Evolutionary conservation across 2,888 invertebrate species (phyloP).

Genomic region (Priocnemis perturbator): DNA sequence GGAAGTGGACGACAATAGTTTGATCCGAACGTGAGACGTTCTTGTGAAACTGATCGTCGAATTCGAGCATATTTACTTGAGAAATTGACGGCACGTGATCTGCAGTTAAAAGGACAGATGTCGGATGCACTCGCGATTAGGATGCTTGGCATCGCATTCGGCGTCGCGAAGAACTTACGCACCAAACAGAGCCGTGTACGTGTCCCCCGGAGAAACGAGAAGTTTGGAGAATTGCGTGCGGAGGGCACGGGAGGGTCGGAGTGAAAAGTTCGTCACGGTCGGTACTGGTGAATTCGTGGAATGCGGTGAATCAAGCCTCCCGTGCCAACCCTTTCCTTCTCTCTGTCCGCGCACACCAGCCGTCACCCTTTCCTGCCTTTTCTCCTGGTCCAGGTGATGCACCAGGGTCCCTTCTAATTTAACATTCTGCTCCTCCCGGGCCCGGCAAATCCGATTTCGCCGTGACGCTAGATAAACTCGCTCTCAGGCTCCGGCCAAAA

Average conservation of each 20-base stretch:
- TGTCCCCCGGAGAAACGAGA: background rate
- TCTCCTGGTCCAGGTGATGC: slow-evolving; percentile 32
- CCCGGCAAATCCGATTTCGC: slow-evolving; percentile 50
- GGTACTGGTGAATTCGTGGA: slow-evolving; percentile 31
- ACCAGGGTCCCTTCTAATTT: slow-evolving; percentile 47
- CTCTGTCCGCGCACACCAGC: background rate
- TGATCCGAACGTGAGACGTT: too few species aligned
- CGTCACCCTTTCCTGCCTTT: slow-evolving; percentile 30
- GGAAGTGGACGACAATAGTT: too few species aligned
- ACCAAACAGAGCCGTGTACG: background rate
- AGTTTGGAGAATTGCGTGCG: slow-evolving; percentile 2
- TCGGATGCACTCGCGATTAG: too few species aligned
- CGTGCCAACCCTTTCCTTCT: slow-evolving; percentile 13
- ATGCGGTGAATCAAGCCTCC: slow-evolving; percentile 31
- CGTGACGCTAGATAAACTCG: slow-evolving; percentile 46
- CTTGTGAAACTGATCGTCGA: too few species aligned
- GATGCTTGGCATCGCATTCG: too few species aligned
- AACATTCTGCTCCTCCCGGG: slow-evolving; percentile 45
- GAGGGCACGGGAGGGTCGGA: slow-evolving; percentile 6
- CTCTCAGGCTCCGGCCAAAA: background rate
- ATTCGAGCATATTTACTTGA: too few species aligned
- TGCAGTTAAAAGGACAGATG: too few species aligned
- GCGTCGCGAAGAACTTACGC: too few species aligned
- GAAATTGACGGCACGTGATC: too few species aligned
- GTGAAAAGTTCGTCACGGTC: slow-evolving; percentile 40